Evolutionary conservation across 2,797 vertebrate species (phyloP), one percentile per base, ranked within the genome.

Genomic region (Peromyscus attwateri): DNA sequence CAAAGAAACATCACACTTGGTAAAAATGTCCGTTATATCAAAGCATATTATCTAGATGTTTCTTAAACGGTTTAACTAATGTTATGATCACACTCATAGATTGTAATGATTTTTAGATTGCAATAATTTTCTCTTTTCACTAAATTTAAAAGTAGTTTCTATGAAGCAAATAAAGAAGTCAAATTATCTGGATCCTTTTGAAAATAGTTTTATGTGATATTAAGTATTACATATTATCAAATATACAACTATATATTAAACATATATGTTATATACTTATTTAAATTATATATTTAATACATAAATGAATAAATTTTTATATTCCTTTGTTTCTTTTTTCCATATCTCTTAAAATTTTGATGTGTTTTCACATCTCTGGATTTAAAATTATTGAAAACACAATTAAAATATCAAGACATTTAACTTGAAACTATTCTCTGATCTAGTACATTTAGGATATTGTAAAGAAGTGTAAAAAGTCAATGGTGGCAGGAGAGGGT

Each of bases 81-180:
- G 16, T 43, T 77, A 77, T 88, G 6, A 88, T 3, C 6, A 68
- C 27, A 49, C 0, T 7, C 7, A 73, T 70, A 14, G 6, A 11
- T 9, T 91, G 2, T 68, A 40, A 79, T 37, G 14, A 2, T 52
- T 92, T 90, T 93, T 62, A 95, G 92, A 77, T 2, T 81, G 9
- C 34, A 87, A 66, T 60, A 60, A 52, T 68, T 93, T 85, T 60
- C 19, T 57, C 12, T 2, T 57, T 91, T 79, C 34, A 60, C 16
- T 60, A 95, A 70, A 82, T 14, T 60, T n/a, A 25, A 76, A 79
- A 80, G 17, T 3, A 87, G 19, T 85, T 95, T 95, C 84, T 23
- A 57, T 92, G 25, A 71, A 25, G 27, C 13, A 62, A 77, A 49
- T 68, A 83, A 84, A 14, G 13, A 66, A 37, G 83, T 71, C 34